A percentile compares a stretch with the other conserved stretches of the same genome.
phyloP scores from a whole-genome alignment of 1,140 invertebrate genomes.

The Lethrus apterus region DNA sequence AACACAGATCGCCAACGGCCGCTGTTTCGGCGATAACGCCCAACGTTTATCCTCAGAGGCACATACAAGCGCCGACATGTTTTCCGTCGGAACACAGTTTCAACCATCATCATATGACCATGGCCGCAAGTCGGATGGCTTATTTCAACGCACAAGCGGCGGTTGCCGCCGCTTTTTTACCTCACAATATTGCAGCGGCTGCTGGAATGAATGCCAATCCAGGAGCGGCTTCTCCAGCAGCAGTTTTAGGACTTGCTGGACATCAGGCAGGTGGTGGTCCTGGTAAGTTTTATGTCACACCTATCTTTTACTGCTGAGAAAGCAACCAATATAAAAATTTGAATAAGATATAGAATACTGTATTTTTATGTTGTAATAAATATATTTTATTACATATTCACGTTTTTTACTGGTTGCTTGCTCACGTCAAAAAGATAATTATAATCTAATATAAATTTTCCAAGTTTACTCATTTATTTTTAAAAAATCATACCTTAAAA shows the following conservation, averaged over 20 bases:
- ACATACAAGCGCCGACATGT: constrained; percentile 37
- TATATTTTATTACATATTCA: no score
- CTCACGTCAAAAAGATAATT: background rate
- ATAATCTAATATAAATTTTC: background rate
- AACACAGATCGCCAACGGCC: constrained; percentile 44
- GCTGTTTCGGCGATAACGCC: constrained; percentile 41
- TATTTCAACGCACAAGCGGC: constrained; percentile 82
- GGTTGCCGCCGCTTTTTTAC: constrained; percentile 78
- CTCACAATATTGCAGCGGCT: constrained; percentile 51
- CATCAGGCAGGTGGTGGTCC: constrained; percentile 27
- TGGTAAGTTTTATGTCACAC: constrained; percentile 11
- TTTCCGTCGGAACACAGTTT: constrained; percentile 42
- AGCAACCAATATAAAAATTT: background rate
- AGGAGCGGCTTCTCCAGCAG: constrained; percentile 28
- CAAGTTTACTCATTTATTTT: background rate
- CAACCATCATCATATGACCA: constrained; percentile 55
- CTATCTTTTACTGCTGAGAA: background rate
- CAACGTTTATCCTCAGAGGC: constrained; percentile 39
- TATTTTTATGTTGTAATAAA: no score
- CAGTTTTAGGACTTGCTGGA: constrained; percentile 27
- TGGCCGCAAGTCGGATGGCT: constrained; percentile 69
- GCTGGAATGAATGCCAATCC: constrained; percentile 35
- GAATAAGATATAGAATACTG: no score
- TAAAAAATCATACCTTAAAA: no score
- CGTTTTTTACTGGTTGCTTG: no score